A percentile compares a stretch with the other conserved stretches of the same genome.
phyloP scores from a whole-genome alignment of 2,113 vertebrate species.

The Onychostoma macrolepis region DNA sequence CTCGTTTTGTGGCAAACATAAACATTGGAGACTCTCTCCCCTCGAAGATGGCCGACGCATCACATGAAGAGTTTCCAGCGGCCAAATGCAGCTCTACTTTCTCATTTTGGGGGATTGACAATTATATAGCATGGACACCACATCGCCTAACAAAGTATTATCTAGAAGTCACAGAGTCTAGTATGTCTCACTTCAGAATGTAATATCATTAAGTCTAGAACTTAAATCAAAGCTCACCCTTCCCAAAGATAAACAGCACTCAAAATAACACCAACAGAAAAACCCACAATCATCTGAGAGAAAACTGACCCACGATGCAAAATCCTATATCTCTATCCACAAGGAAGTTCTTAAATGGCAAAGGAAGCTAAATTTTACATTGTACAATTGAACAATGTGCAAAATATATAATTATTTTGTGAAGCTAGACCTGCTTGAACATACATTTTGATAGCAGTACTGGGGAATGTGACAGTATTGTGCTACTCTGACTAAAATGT shows the following conservation, averaged over 20 bases:
- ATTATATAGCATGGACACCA: conserved; percentile 58
- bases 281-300: background rate
- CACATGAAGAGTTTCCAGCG: conserved; percentile 39
- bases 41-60: conserved; percentile 57
- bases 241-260: conserved; percentile 7
- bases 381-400: background rate
- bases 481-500: background rate
- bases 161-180: conserved; percentile 49
- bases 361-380: background rate
- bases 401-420: background rate
- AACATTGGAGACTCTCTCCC: conserved; percentile 67
- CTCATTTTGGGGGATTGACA: conserved; percentile 56
- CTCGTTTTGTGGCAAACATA: conserved; percentile 73
- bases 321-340: background rate
- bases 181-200: conserved; percentile 38
- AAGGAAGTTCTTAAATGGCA: background rate
- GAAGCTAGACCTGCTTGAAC: background rate
- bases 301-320: background rate
- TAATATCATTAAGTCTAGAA: conserved; percentile 46
- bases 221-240: conserved; percentile 42
- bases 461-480: background rate
- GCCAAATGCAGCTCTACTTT: conserved; percentile 48
- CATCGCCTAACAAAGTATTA: conserved; percentile 49
- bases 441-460: background rate
- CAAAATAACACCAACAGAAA: conserved; percentile 12